These are phyloP conservation scores for Rotaria magnacalcarata DNA, from an alignment of 2,888 invertebrate genomes.

Conservation along the genomic window DNA sequence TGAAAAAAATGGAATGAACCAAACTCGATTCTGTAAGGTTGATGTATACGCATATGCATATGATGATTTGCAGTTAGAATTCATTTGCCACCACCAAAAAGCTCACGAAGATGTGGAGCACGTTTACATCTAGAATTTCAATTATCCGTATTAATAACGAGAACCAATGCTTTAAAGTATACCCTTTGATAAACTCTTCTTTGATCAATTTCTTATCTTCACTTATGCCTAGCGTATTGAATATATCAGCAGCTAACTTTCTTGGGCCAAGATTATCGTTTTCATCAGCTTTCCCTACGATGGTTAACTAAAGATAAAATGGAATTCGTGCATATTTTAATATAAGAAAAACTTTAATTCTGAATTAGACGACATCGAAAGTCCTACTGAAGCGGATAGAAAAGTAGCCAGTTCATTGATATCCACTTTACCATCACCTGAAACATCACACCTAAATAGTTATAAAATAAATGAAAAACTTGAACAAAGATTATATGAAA, in stretches of 20 bases:
- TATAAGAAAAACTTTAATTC: not conserved
- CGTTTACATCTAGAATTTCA: not conserved
- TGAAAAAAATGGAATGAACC: not conserved
- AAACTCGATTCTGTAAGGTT: not conserved
- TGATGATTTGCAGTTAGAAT: not conserved
- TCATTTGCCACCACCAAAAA: not conserved
- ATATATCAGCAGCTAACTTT: not conserved
- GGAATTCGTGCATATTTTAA: not conserved
- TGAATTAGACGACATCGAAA: not conserved
- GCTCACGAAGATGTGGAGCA: not conserved
- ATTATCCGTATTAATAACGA: not conserved
- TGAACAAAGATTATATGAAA: not conserved
- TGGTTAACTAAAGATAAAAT: not conserved
- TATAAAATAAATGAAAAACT: not conserved
- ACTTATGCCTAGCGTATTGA: not conserved
- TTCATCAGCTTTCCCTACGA: not conserved
- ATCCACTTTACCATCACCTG: not conserved
- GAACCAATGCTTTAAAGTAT: not conserved
- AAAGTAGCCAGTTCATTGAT: not conserved
- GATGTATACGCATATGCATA: not conserved
- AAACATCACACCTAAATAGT: not conserved
- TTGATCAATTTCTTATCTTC: not conserved
- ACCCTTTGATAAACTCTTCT: not conserved
- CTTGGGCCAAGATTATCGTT: not conserved
- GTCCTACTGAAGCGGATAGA: not conserved